Evolutionary conservation across 2,113 vertebrate genomes (phyloP), one percentile per base, ranked within the genome.

Genomic region (Vulpes vulpes): DNA sequence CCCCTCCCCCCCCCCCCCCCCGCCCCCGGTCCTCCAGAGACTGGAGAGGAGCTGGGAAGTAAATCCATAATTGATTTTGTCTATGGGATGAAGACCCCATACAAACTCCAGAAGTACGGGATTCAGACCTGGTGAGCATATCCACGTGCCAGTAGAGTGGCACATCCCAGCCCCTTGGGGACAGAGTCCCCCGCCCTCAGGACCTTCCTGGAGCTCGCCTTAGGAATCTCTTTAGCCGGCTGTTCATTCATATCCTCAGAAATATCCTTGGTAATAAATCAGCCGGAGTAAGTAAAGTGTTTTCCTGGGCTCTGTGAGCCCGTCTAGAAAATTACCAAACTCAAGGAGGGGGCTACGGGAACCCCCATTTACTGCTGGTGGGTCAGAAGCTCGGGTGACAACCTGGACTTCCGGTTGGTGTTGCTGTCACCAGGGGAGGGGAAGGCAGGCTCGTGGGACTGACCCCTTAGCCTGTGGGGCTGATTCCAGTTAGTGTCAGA

Each of bases 131-230:
- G 43, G 25, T 0, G 43, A 81, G 23, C 76, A 19, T 12, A 32
- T 1, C 76, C 1, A 22, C 0, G 0, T 8, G 19, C 55, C 8
- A 8, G 57, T 65, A 82, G 19, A 0, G 2, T 23, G 85, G 25
- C 1, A 12, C 2, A 11, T 65, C 76, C 38, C 43, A 32, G 19
- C 55, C 35, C 76, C 55, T 5, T 4, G 1, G 3, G 23, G 59
- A 53, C 17, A 9, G 15, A n/a, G 14, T 14, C 38, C 38, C 17
- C 17, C 14, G 57, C 17, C 5, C 55, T 32, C 8, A 32, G 73
- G 35, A 4, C 2, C 71, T 30, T 64, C 62, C 85, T 82, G 86
- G 55, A 69, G 73, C 57, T 81, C 3, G 43, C 20, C 17, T 0
- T 0, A 19, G 23, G 11, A 11, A 51, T 60, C 12, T 73, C 93